A percentile compares a stretch with the other conserved stretches of the same genome.
Evolutionary conservation across 2,113 vertebrate genomes (phyloP).

Genomic region (Lepisosteus oculatus): DNA sequence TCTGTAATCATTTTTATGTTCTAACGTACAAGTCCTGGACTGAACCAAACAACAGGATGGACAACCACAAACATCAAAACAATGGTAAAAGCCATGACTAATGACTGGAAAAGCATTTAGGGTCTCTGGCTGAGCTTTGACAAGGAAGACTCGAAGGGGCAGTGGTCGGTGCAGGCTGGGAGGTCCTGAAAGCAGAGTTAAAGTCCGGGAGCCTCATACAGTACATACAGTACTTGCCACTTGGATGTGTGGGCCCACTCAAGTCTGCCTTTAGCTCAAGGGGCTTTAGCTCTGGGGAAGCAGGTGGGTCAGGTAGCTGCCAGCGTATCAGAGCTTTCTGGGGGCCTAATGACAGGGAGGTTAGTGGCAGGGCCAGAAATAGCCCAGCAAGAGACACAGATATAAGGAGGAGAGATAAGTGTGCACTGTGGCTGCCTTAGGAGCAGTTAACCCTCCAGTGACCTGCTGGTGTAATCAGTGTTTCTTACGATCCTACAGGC

Average conservation of each 20-base stretch:
- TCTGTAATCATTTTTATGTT: too few relatives aligned
- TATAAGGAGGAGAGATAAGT: constrained; percentile 60
- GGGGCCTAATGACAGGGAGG: constrained; percentile 47
- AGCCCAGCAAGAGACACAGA: constrained; percentile 54
- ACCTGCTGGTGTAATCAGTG: constrained; percentile 64
- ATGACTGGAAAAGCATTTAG: too few relatives aligned
- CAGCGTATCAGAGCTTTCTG: constrained; percentile 25
- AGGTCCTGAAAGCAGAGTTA: constrained; percentile 45
- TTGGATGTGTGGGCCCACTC: constrained; percentile 54
- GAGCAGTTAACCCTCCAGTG: constrained; percentile 53
- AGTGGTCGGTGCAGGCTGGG: not conserved
- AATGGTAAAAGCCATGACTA: too few relatives aligned
- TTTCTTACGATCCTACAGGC: constrained; percentile 61
- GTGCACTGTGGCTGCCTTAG: constrained; percentile 52
- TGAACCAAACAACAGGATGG: too few relatives aligned
- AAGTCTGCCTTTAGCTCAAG: constrained; percentile 44
- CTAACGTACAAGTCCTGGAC: too few relatives aligned
- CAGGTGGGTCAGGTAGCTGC: constrained; percentile 55
- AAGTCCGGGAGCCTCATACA: constrained; percentile 52
- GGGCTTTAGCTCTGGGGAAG: constrained; percentile 59
- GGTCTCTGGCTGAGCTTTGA: too few relatives aligned
- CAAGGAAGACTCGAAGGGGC: not conserved
- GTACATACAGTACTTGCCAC: constrained; percentile 49
- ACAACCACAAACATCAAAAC: too few relatives aligned
- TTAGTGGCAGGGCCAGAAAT: constrained; percentile 47